Evolutionary conservation across 2,888 invertebrate species (phyloP), one percentile per base, ranked within the genome.

Genomic region (Bimastos eiseni): DNA sequence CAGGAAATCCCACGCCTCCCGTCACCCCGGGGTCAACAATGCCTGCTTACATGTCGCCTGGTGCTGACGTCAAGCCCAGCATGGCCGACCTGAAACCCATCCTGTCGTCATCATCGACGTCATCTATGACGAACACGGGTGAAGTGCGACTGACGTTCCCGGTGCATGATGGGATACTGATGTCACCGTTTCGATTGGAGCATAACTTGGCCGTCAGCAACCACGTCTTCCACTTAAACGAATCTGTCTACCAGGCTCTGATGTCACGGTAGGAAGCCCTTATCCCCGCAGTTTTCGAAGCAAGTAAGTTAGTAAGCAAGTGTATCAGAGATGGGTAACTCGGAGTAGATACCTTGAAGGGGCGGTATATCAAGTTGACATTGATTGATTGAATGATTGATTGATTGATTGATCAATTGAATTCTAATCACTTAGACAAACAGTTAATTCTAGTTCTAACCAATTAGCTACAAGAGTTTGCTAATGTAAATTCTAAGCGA

Each of bases 201-300:
- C 98, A 98, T 96, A 98, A 98, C 96, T 96, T 98, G 95, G 98
- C 98, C 94, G 98, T 98, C 95, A 98, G 98, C 96, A 98, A 98
- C 96, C 98, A 98, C 95, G 98, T 98, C 96, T 99, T 98, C 97
- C 98, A 98, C 96, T 96, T 98, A 94, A 98, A 98, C 96, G 97
- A 97, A 92, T 97, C 98, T 94, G 98, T 98, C 93, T 98, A 98
- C 96, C 98, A 98, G 96, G 98, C 98, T 93, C 96, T 99, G 94
- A 97, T 98, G 97, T 98, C 98, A 97, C 97, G 98, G 97, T 97
- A 96, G 95, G 70, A n/a, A 70, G 30, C n/a, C n/a, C n/a, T n/a
- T n/a, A n/a, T n/a, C n/a, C n/a, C n/a, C n/a, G n/a, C n/a, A n/a
- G n/a, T n/a, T n/a, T n/a, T n/a, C n/a, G n/a, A n/a, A n/a, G n/a